phyloP scores from a whole-genome alignment of 2,888 invertebrate genomes.

The Acanthosepion esculentum region DNA sequence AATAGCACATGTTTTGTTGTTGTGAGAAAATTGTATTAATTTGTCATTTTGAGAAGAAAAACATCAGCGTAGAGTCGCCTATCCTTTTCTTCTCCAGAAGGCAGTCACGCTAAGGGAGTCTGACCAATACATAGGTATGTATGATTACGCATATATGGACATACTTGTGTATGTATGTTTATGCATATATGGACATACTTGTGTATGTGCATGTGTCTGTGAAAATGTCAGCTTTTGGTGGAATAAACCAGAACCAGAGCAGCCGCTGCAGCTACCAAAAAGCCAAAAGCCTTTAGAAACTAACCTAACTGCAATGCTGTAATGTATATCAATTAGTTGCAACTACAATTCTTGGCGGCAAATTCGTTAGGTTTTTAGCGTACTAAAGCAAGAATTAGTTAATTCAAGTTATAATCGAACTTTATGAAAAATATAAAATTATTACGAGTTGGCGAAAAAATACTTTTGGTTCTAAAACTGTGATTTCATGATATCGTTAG shows the following conservation, averaged over 20 bases:
- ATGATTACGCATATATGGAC: not conserved
- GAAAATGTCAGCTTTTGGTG: slow-evolving; percentile 33
- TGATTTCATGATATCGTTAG: too few species aligned
- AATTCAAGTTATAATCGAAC: too few species aligned
- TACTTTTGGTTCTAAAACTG: too few species aligned
- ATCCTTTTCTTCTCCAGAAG: slow-evolving; percentile 21
- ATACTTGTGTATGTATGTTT: not conserved
- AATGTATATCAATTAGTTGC: not conserved
- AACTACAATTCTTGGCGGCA: not conserved
- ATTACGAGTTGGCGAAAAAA: too few species aligned
- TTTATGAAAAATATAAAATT: too few species aligned
- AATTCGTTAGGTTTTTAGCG: not conserved
- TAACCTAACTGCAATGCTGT: slow-evolving; percentile 1
- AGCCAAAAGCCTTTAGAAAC: slow-evolving; percentile 14
- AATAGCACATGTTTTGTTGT: not conserved
- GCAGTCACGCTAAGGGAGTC: slow-evolving; percentile 13
- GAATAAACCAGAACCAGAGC: slow-evolving; percentile 33
- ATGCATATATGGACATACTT: slow-evolving; percentile 33
- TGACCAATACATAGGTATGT: not conserved
- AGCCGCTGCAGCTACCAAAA: slow-evolving; percentile 18
- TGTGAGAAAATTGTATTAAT: not conserved
- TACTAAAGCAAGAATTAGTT: not conserved
- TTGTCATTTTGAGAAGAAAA: slow-evolving; percentile 22
- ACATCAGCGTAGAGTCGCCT: not conserved
- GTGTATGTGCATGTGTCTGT: slow-evolving; percentile 33